phyloP scores from a whole-genome alignment of 2,797 vertebrate species.

The Anguilla obscura region DNA sequence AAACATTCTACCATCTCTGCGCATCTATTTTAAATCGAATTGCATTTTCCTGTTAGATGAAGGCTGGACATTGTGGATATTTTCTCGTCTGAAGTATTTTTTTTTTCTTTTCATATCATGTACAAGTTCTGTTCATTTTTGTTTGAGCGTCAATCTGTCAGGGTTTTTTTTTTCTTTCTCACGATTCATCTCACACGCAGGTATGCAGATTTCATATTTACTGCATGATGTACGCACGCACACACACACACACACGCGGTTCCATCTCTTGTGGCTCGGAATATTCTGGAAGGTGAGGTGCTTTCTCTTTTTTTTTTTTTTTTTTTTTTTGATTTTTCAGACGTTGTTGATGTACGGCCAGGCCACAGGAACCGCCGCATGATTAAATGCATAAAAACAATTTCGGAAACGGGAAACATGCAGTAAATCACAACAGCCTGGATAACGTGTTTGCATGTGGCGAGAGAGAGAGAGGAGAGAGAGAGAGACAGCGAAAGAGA shows the following conservation, averaged over 20 bases:
- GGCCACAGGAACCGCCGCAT: background rate
- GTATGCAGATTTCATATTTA: slow-evolving; percentile 1
- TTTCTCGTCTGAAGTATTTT: background rate
- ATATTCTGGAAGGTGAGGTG: background rate
- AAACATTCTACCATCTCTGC: background rate
- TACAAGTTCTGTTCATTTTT: background rate
- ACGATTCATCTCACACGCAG: background rate
- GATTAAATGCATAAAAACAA: slow-evolving; percentile 19
- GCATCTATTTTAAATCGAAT: background rate
- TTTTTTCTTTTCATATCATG: background rate
- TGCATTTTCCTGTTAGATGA: background rate
- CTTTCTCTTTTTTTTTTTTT: background rate
- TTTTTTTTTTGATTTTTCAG: background rate
- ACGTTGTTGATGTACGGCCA: background rate
- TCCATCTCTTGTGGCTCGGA: background rate
- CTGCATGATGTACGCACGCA: background rate
- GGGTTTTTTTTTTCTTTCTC: background rate
- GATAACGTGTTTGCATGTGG: background rate
- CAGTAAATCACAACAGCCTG: background rate
- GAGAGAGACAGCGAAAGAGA: background rate
- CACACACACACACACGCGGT: background rate
- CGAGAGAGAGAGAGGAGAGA: background rate
- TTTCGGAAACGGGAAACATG: background rate
- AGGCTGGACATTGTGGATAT: background rate
- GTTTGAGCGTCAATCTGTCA: background rate